Percentiles rank a stretch among this genome's conserved stretches.
Evolutionary conservation across 2,113 vertebrate genomes (phyloP).

Genomic region (Hypanus sabinus): DNA sequence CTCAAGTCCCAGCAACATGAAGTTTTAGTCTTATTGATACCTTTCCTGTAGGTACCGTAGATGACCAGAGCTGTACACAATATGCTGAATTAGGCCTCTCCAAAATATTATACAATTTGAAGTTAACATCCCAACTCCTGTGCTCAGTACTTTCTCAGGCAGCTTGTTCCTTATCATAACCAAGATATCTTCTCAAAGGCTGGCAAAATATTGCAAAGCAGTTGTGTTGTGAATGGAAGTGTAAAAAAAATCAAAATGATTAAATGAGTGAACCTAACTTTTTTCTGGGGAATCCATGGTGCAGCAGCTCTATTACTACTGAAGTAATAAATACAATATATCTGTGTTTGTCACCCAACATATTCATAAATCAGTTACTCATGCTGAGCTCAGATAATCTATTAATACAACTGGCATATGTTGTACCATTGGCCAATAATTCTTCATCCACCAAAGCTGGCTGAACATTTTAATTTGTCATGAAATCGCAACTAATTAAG

Average conservation of each 20-base stretch:
- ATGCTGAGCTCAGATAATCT: slow-evolving; percentile 40
- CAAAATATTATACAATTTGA: no score
- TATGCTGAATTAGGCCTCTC: no score
- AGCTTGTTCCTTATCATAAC: neutral
- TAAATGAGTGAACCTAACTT: neutral
- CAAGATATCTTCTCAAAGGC: neutral
- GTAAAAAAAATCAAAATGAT: neutral
- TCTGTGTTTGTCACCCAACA: slow-evolving; percentile 40
- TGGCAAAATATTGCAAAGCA: neutral
- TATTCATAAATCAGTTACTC: slow-evolving; percentile 39
- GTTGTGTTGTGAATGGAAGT: neutral
- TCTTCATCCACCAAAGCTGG: slow-evolving; percentile 39
- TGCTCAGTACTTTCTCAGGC: no score
- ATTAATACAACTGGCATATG: slow-evolving; percentile 43
- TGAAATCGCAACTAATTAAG: slow-evolving; percentile 37
- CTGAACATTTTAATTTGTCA: slow-evolving; percentile 42
- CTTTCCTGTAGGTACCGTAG: no score
- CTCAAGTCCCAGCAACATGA: no score
- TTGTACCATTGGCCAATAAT: slow-evolving; percentile 39
- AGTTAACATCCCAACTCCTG: no score
- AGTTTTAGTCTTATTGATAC: no score
- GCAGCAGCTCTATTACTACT: slow-evolving; percentile 41
- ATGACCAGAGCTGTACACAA: no score
- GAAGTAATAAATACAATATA: slow-evolving; percentile 43
- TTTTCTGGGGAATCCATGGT: neutral